phyloP scores from a whole-genome alignment of 2,113 vertebrate genomes.

The Arvicanthis niloticus region DNA sequence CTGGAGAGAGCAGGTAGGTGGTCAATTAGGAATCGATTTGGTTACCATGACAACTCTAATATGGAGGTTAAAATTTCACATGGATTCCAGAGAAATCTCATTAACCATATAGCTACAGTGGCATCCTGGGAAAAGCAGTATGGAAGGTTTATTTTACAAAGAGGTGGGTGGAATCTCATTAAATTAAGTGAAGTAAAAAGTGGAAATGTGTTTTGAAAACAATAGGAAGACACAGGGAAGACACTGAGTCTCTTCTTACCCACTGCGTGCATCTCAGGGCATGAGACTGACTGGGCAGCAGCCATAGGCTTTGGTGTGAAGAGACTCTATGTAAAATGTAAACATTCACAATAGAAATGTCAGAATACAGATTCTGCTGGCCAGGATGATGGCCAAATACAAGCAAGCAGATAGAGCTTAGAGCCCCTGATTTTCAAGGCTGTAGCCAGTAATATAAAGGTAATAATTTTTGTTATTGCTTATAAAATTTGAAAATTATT shows the following conservation, averaged over 20 bases:
- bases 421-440: not conserved
- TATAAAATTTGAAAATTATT: not conserved
- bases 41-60: constrained; percentile 38
- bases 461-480: constrained; percentile 7
- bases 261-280: not conserved
- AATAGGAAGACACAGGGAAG: constrained; percentile 4
- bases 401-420: not conserved
- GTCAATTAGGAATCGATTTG: not conserved
- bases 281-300: not conserved
- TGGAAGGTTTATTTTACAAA: not conserved
- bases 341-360: no score
- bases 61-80: constrained; percentile 31
- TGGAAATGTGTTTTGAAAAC: constrained; percentile 47
- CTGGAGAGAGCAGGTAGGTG: not conserved
- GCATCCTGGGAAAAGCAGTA: constrained; percentile 4
- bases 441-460: not conserved
- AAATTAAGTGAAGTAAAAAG: constrained; percentile 40
- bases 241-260: not conserved
- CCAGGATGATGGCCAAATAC: not conserved
- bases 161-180: not conserved
- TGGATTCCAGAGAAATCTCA: constrained; percentile 11
- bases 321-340: no score
- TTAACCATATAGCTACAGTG: constrained; percentile 31
- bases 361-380: not conserved
- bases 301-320: not conserved